These are phyloP conservation scores for Apostichopus leukothele DNA, from an alignment of 53 echinoderm and acorn worm species.

Conservation along the genomic window DNA sequence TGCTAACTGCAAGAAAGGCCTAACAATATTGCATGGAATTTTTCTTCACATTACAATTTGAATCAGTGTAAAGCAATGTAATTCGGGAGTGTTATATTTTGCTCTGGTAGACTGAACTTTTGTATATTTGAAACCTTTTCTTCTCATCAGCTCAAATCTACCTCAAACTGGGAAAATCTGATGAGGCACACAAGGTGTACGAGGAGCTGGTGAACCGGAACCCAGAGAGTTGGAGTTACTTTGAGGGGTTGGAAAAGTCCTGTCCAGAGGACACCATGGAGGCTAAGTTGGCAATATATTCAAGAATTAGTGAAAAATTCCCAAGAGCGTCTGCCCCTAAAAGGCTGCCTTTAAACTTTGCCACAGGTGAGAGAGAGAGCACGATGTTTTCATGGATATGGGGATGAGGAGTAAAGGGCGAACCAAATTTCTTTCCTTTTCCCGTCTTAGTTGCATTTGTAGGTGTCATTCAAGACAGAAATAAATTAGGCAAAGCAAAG, in stretches of 20 bases:
- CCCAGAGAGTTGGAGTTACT: slow-evolving; percentile 86
- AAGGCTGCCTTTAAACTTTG: slow-evolving; percentile 78
- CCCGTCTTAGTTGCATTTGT: no score
- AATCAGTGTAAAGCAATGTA: not conserved
- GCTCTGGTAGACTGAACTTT: not conserved
- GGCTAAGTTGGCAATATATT: slow-evolving; percentile 71
- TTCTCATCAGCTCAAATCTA: slow-evolving; percentile 65
- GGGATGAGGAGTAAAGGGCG: no score
- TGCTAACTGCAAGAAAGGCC: no score
- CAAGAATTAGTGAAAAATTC: slow-evolving; percentile 61
- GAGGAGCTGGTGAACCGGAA: slow-evolving; percentile 73
- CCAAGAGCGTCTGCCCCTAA: slow-evolving; percentile 80
- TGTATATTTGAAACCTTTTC: not conserved
- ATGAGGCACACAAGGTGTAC: slow-evolving; percentile 69
- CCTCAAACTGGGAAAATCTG: slow-evolving; percentile 58
- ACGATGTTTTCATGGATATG: no score
- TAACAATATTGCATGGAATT: no score
- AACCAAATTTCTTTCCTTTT: no score
- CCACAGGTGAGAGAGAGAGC: slow-evolving; percentile 66
- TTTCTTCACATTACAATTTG: no score
- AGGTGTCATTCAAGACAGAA: no score
- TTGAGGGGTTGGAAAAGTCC: slow-evolving; percentile 67
- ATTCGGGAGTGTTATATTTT: not conserved
- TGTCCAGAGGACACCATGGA: slow-evolving; percentile 49
- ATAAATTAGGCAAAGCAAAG: no score